phyloP scores from a whole-genome alignment of 2,888 invertebrate species.

The Pycnomerus fuliginosus region DNA sequence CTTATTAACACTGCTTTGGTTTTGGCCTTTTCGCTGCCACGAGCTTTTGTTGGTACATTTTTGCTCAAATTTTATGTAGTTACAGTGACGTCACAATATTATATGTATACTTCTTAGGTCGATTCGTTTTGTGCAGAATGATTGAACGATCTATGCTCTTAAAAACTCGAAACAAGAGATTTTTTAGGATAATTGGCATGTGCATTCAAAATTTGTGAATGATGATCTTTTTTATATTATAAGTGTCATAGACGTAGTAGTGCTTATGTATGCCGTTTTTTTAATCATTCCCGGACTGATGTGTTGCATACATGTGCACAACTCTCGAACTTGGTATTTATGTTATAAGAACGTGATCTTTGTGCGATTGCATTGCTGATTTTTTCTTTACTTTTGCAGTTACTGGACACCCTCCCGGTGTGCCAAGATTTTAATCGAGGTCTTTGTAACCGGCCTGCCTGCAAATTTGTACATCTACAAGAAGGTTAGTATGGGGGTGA shows the following conservation, averaged over 20 bases:
- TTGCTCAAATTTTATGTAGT: constrained; percentile 27
- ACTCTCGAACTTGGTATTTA: constrained; percentile 18
- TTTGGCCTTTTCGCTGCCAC: constrained; percentile 45
- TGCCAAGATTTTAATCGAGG: constrained; percentile 99
- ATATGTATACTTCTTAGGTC: constrained; percentile 2
- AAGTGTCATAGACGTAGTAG: constrained; percentile 37
- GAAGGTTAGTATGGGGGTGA: constrained; percentile 83
- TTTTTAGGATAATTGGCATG: constrained; percentile 41
- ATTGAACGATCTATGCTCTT: constrained; percentile 42
- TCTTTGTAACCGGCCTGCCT: constrained; percentile 93
- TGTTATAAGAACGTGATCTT: constrained; percentile 8
- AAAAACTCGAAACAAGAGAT: constrained; percentile 12
- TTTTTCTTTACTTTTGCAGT: constrained; percentile 65
- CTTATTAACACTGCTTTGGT: constrained; percentile 47
- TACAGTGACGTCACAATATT: constrained; percentile 7
- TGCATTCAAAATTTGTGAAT: constrained; percentile 40
- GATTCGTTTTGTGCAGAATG: constrained; percentile 44
- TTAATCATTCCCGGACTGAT: constrained; percentile 5
- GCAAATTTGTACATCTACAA: constrained; percentile 97
- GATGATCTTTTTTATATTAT: constrained; percentile 27
- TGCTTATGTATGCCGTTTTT: constrained; percentile 47
- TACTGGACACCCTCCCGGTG: constrained; percentile 99
- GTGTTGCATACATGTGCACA: constrained; percentile 45
- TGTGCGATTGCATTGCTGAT: background rate
- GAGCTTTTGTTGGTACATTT: constrained; percentile 34